Conservation (phyloP, 2,888 invertebrate genomes). For the Clunio marinus region DNA sequence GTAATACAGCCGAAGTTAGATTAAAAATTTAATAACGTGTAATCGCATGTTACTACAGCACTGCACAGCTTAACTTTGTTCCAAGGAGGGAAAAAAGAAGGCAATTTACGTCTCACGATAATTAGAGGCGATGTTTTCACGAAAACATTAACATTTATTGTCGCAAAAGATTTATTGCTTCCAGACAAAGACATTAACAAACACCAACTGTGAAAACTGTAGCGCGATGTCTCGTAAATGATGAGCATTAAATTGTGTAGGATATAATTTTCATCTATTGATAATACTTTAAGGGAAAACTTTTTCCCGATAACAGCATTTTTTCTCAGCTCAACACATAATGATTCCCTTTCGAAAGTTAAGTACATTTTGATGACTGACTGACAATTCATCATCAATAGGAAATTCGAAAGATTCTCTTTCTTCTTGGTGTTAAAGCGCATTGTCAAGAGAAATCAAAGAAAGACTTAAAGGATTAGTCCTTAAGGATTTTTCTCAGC, state of each 20-base stretch:
- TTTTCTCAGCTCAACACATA: not conserved
- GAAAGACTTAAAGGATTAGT: constrained; percentile 30
- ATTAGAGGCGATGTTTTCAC: constrained; percentile 6
- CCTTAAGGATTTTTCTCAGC: not conserved
- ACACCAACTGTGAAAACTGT: not conserved
- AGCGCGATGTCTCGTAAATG: not conserved
- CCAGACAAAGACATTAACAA: not conserved
- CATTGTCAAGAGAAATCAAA: constrained; percentile 23
- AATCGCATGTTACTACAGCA: not conserved
- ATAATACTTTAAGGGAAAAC: not conserved
- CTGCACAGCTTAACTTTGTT: not conserved
- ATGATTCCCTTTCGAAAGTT: not conserved
- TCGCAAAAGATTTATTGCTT: not conserved
- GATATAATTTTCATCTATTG: not conserved
- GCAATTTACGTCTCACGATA: not conserved
- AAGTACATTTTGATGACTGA: not conserved
- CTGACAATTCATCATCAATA: constrained; percentile 27
- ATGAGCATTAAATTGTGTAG: too few species aligned
- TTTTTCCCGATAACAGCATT: not conserved
- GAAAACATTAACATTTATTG: not conserved
- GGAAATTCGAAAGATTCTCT: not conserved
- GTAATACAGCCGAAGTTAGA: not conserved
- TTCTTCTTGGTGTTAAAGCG: not conserved
- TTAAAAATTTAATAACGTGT: constrained; percentile 10
- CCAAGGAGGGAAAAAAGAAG: too few species aligned